A percentile compares a stretch with the other conserved stretches of the same genome.
Evolutionary conservation across 2,888 invertebrate genomes (phyloP).

Genomic region (Siphonodentalium dalli): DNA sequence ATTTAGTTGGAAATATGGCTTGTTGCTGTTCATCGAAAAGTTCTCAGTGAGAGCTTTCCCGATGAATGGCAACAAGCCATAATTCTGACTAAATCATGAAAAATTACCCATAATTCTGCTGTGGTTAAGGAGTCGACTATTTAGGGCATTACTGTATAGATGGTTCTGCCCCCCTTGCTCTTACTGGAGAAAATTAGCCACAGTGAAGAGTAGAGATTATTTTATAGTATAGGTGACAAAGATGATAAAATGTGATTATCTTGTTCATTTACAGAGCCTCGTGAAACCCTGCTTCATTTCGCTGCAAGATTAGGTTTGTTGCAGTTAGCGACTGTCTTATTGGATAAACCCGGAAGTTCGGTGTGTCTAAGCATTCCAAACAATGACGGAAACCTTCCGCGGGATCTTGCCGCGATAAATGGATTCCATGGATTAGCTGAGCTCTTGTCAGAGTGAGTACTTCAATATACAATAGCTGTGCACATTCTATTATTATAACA

Average conservation of each 20-base stretch:
- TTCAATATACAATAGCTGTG: not conserved
- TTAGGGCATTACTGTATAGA: no score
- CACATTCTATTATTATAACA: not conserved
- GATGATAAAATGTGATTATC: not conserved
- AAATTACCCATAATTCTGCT: no score
- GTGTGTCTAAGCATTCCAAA: slow-evolving; percentile 41
- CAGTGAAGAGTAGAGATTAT: no score
- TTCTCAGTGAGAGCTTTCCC: no score
- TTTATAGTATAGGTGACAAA: no score
- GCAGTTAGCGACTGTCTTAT: slow-evolving; percentile 44
- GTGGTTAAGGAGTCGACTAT: no score
- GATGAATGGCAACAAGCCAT: no score
- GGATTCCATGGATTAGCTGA: slow-evolving; percentile 44
- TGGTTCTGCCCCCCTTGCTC: no score
- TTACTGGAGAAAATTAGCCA: no score
- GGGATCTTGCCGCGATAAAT: slow-evolving; percentile 46
- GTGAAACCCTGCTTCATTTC: slow-evolving; percentile 54
- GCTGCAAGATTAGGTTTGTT: slow-evolving; percentile 49
- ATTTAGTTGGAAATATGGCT: no score
- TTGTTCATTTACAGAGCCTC: slow-evolving; percentile 29
- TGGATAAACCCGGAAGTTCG: slow-evolving; percentile 46
- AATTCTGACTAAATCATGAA: no score
- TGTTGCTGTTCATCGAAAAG: no score
- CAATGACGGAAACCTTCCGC: slow-evolving; percentile 46
- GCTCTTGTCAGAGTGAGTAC: slow-evolving; percentile 47